A percentile compares a stretch with the other conserved stretches of the same genome.
These are phyloP conservation scores for Halcyon chelicuti DNA, from an alignment of 2,797 vertebrate species.

Conservation along the genomic window DNA sequence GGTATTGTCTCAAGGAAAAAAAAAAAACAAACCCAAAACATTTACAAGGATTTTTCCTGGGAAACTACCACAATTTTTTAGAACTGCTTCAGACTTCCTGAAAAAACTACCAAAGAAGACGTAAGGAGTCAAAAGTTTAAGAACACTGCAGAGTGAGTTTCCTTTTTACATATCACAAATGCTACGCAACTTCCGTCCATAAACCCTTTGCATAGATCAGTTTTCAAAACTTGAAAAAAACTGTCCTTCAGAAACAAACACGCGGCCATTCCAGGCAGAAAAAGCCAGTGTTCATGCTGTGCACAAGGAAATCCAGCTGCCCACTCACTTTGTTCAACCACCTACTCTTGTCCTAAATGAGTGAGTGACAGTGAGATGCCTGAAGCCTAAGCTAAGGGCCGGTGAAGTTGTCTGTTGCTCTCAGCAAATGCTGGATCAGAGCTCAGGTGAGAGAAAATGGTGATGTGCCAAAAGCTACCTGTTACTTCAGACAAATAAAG, in stretches of 20 bases:
- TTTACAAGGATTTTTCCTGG: not conserved
- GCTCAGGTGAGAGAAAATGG: not conserved
- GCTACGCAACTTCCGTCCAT: not conserved
- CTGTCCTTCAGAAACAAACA: not conserved
- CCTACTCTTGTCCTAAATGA: not conserved
- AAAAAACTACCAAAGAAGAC: not conserved
- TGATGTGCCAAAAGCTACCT: not conserved
- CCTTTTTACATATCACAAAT: not conserved
- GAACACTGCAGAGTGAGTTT: not conserved
- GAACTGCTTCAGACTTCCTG: not conserved
- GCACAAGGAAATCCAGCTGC: not conserved
- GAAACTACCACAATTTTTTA: not conserved
- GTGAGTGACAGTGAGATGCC: not conserved
- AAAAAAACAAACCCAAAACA: not conserved
- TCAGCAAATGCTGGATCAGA: not conserved
- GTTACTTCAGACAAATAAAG: not conserved
- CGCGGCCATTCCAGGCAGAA: not conserved
- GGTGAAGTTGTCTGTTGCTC: not conserved
- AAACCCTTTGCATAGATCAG: not conserved
- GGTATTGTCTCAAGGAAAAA: not conserved
- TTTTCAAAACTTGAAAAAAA: not conserved
- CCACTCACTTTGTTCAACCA: not conserved
- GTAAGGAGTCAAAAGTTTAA: not conserved
- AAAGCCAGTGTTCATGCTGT: not conserved
- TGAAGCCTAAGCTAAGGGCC: not conserved